phyloP scores from a whole-genome alignment of 2,113 vertebrate genomes.

The Bos javanicus region DNA sequence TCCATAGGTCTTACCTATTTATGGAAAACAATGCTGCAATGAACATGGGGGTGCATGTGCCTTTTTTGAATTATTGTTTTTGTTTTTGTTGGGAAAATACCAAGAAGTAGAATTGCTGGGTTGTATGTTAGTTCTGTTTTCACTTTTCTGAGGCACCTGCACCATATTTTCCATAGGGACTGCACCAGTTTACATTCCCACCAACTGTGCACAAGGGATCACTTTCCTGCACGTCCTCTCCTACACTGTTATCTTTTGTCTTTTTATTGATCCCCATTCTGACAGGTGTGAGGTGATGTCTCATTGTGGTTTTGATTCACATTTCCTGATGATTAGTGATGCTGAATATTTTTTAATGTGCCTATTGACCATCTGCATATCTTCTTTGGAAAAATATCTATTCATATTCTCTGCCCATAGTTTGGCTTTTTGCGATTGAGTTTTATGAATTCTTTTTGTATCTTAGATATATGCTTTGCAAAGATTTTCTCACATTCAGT shows the following conservation, averaged over 20 bases:
- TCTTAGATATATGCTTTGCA: not conserved
- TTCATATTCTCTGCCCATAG: not conserved
- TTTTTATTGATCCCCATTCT: not conserved
- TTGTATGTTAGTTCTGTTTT: not conserved
- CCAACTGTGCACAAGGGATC: not conserved
- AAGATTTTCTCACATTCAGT: not conserved
- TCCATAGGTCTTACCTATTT: not conserved
- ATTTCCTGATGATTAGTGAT: not conserved
- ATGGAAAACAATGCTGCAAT: not conserved
- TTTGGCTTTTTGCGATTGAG: not conserved
- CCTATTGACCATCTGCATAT: not conserved
- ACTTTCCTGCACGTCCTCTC: not conserved
- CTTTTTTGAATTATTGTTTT: not conserved
- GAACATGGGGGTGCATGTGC: not conserved
- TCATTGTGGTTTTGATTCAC: not conserved
- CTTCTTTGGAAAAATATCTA: not conserved
- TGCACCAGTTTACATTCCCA: not conserved
- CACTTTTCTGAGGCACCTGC: not conserved
- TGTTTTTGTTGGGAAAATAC: not conserved
- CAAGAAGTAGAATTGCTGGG: not conserved
- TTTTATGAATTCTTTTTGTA: not conserved
- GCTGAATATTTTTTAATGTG: not conserved
- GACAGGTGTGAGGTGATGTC: not conserved
- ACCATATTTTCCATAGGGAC: not conserved
- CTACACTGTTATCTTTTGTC: not conserved